Percentiles rank a stretch among this genome's conserved stretches.
phyloP scores from a whole-genome alignment of 2,888 invertebrate species.

The Tinea trinotella region DNA sequence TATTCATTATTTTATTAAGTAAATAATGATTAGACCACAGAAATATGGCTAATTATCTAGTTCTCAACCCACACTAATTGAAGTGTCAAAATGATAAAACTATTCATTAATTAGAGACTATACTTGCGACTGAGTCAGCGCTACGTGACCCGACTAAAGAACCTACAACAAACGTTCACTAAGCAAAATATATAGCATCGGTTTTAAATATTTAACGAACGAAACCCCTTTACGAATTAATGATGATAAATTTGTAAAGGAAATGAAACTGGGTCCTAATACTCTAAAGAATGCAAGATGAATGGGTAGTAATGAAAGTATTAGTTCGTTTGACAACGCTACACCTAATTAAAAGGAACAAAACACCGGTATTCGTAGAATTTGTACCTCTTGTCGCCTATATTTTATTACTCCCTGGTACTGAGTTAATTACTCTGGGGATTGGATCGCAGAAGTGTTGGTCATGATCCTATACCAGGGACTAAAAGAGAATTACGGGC shows the following conservation, averaged over 20 bases:
- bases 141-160: constrained; percentile 6
- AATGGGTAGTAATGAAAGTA: background rate
- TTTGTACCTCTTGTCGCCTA: too few relatives aligned
- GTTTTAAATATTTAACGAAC: background rate
- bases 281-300: too few relatives aligned
- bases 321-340: background rate
- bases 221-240: background rate
- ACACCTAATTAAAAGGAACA: constrained; percentile 1
- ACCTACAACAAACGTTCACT: background rate
- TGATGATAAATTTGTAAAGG: background rate
- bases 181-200: background rate
- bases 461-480: too few relatives aligned
- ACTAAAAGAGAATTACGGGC: too few relatives aligned
- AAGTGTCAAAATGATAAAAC: constrained; percentile 4
- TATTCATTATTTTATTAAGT: too few relatives aligned
- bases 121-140: constrained; percentile 8
- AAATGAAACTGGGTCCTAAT: background rate
- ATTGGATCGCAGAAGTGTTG: too few relatives aligned
- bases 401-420: too few relatives aligned
- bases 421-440: too few relatives aligned
- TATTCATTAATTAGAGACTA: constrained; percentile 13
- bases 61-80: constrained; percentile 3
- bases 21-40: too few relatives aligned
- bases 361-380: background rate
- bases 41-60: too few relatives aligned